Percentiles rank a stretch among this genome's conserved stretches.
Conservation (phyloP, 2,113 vertebrate species). For the Xiphias gladius region DNA sequence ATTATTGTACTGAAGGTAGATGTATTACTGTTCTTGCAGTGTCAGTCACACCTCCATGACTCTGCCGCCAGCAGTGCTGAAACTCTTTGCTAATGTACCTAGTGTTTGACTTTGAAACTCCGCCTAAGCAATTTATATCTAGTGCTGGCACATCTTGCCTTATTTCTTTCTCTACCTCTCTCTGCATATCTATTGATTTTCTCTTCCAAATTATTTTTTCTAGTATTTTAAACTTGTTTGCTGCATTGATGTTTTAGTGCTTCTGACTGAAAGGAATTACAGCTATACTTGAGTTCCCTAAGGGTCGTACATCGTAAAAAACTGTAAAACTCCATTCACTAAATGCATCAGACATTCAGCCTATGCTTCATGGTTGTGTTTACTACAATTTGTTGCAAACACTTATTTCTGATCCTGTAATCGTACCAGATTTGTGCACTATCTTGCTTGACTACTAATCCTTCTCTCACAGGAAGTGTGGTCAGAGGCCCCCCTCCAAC, state of each 20-base stretch:
- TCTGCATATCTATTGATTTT: constrained; percentile 60
- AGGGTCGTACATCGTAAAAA: constrained; percentile 5
- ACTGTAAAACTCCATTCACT: not conserved
- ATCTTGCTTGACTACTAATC: not conserved
- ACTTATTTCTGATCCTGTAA: not conserved
- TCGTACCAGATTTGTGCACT: not conserved
- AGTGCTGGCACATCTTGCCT: constrained; percentile 51
- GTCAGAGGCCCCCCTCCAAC: constrained; percentile 85
- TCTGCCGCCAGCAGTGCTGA: constrained; percentile 50
- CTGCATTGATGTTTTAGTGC: constrained; percentile 42
- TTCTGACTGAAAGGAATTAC: constrained; percentile 36
- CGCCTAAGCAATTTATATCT: constrained; percentile 56
- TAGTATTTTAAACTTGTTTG: constrained; percentile 50
- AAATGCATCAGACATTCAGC: constrained; percentile 13
- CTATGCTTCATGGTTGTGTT: not conserved
- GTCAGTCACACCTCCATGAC: constrained; percentile 65
- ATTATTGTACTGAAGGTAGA: constrained; percentile 69
- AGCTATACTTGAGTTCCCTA: constrained; percentile 24
- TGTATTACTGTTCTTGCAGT: constrained; percentile 67
- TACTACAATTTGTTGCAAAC: not conserved
- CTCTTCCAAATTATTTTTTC: constrained; percentile 38
- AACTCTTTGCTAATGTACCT: constrained; percentile 66
- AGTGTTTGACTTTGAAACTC: constrained; percentile 76
- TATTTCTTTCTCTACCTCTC: constrained; percentile 36
- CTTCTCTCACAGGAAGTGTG: constrained; percentile 80